A percentile compares a stretch with the other conserved stretches of the same genome.
These are phyloP conservation scores for Trachelus iudaicus DNA, from an alignment of 2,888 invertebrate species.

Conservation along the genomic window DNA sequence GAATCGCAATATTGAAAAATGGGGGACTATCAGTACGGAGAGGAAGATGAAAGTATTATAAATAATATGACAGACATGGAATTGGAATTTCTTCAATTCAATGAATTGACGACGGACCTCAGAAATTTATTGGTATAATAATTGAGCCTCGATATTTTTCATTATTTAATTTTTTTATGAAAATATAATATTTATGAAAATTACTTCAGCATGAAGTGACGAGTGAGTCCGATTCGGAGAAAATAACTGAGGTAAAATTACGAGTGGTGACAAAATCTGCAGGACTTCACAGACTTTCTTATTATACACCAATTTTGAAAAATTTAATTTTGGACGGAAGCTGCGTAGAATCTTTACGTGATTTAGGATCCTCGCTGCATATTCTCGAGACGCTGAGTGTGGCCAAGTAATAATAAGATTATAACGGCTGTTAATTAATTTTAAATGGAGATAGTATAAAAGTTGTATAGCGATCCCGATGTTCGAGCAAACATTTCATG, in stretches of 20 bases:
- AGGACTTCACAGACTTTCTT: constrained; percentile 31
- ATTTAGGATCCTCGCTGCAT: constrained; percentile 27
- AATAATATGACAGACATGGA: background rate
- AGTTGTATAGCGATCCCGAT: background rate
- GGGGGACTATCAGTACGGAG: constrained; percentile 6
- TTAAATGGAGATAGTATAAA: background rate
- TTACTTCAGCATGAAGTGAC: constrained; percentile 20
- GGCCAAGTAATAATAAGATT: constrained; percentile 16
- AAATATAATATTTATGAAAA: background rate
- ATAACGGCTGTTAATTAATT: background rate
- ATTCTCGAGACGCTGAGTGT: constrained; percentile 25
- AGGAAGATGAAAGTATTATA: constrained; percentile 7
- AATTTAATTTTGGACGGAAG: constrained; percentile 29
- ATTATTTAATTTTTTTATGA: background rate
- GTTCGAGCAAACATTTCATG: background rate
- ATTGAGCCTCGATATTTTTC: background rate
- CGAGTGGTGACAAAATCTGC: constrained; percentile 29
- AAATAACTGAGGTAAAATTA: constrained; percentile 21
- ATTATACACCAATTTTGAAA: constrained; percentile 27
- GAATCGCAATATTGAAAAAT: background rate
- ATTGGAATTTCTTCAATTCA: background rate
- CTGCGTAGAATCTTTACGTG: constrained; percentile 29
- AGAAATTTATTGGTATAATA: constrained; percentile 26
- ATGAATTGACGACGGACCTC: constrained; percentile 12
- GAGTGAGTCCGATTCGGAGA: constrained; percentile 16